Evolutionary conservation across 1,140 invertebrate genomes (phyloP).

Genomic region (Cephus cinctus): DNA sequence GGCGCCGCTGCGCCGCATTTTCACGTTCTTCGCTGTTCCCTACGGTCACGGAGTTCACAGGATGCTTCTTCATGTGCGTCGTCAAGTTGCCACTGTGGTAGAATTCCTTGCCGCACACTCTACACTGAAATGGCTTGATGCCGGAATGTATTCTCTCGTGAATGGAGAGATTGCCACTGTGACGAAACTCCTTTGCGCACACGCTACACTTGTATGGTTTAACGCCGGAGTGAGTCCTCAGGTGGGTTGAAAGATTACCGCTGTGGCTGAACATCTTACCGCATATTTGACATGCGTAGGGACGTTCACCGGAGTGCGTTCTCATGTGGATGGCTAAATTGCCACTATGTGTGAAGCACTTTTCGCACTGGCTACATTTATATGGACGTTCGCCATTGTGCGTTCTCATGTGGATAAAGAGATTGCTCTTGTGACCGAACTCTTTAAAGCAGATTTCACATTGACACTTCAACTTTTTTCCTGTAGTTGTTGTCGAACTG

Average conservation of each 20-base stretch:
- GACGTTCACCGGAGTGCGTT: slow-evolving; percentile 62
- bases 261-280: slow-evolving; percentile 60
- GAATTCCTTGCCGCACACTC: slow-evolving; percentile 69
- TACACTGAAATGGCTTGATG: slow-evolving; percentile 67
- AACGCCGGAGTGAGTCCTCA: slow-evolving; percentile 58
- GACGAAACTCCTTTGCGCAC: slow-evolving; percentile 59
- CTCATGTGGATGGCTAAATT: slow-evolving; percentile 63
- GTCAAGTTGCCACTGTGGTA: slow-evolving; percentile 63
- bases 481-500: slow-evolving; percentile 16
- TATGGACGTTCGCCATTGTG: slow-evolving; percentile 70
- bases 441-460: slow-evolving; percentile 62
- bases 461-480: slow-evolving; percentile 49
- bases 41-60: slow-evolving; percentile 13
- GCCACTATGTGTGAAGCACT: slow-evolving; percentile 67
- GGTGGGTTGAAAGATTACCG: slow-evolving; percentile 61
- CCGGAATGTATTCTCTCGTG: slow-evolving; percentile 58
- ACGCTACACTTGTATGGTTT: slow-evolving; percentile 58
- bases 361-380: slow-evolving; percentile 69
- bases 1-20: too few species aligned
- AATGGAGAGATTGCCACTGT: slow-evolving; percentile 59
- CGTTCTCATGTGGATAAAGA: slow-evolving; percentile 62
- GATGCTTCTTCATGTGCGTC: slow-evolving; percentile 55
- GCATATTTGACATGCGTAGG: slow-evolving; percentile 63
- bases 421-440: slow-evolving; percentile 58
- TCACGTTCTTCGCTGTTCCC: slow-evolving; percentile 24